Conservation (phyloP, 2,113 vertebrate genomes). For the Alosa alosa region DNA sequence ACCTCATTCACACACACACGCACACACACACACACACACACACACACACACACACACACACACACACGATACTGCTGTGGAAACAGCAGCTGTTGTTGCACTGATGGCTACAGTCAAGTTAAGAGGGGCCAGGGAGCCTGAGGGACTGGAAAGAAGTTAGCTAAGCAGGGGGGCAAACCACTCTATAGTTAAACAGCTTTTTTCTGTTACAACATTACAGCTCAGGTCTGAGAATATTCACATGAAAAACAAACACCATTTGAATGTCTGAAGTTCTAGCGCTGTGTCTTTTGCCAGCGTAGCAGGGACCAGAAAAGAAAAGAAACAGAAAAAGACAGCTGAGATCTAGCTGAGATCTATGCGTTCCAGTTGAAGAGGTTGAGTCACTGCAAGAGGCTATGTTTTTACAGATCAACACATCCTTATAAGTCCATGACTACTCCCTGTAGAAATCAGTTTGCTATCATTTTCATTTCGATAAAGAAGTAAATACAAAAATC, state of each 20-base stretch:
- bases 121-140: neutral
- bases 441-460: neutral
- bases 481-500: neutral
- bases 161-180: neutral
- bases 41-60: constrained; percentile 1
- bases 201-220: neutral
- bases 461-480: neutral
- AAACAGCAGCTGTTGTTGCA: constrained; percentile 11
- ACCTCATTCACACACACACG: constrained; percentile 38
- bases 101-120: constrained; percentile 5
- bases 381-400: neutral
- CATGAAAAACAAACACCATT: neutral
- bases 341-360: neutral
- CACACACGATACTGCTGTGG: constrained; percentile 20
- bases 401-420: neutral
- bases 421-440: neutral
- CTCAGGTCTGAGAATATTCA: neutral
- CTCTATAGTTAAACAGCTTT: neutral
- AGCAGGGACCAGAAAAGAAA: neutral
- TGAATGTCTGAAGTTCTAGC: neutral
- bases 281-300: neutral
- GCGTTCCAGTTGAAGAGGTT: neutral
- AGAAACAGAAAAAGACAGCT: neutral
- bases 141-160: constrained; percentile 2
- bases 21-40: constrained; percentile 20